These are phyloP conservation scores for Hartigia nigra DNA, from an alignment of 2,888 invertebrate species.

Conservation along the genomic window DNA sequence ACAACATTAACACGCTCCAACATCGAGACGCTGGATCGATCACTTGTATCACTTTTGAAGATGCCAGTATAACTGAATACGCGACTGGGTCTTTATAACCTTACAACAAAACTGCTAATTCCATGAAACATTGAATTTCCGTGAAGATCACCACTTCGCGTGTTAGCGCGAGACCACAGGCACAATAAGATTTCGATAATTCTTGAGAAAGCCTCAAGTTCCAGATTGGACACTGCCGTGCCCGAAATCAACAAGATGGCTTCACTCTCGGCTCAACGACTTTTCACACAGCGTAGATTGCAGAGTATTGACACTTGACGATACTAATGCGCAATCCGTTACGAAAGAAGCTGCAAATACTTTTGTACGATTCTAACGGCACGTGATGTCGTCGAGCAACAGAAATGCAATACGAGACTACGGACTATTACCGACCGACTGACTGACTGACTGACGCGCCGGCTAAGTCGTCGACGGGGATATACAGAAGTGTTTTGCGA, in stretches of 20 bases:
- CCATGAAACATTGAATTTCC: neutral
- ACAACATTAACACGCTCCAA: slow-evolving; percentile 65
- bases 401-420: neutral
- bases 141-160: neutral
- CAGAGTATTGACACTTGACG: neutral
- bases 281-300: neutral
- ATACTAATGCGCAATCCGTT: neutral
- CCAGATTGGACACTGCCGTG: neutral
- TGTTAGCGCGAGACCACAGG: neutral
- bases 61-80: slow-evolving; percentile 46
- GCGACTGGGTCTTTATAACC: neutral
- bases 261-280: neutral
- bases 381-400: neutral
- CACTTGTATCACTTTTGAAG: slow-evolving; percentile 46
- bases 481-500: neutral
- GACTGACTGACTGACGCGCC: neutral
- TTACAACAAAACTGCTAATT: neutral
- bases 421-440: neutral
- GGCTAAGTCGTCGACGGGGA: neutral
- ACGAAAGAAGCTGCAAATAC: neutral
- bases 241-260: neutral
- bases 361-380: neutral
- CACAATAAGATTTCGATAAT: neutral
- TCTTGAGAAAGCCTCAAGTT: neutral
- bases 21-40: slow-evolving; percentile 59